Evolutionary conservation across 1,140 invertebrate genomes (phyloP), one percentile per base, ranked within the genome.

Genomic region (Papilio helenus): DNA sequence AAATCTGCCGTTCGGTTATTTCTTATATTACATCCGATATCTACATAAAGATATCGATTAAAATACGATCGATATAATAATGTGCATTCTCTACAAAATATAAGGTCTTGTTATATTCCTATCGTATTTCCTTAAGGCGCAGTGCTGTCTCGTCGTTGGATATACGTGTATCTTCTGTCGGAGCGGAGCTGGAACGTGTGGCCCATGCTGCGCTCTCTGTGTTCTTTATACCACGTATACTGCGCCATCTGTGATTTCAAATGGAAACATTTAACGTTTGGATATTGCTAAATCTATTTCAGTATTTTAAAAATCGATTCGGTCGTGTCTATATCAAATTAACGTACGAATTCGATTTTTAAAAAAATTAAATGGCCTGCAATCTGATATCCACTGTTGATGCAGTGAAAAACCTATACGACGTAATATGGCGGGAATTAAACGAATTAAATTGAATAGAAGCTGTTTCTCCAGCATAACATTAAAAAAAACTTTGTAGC

Each of bases 81-180:
- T 26, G 61, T 65, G 61, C 23, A 65, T 65, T 65, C 61, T 65
- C 18, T 46, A 58, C 34, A 49, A 77, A 79, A 39, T 23, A 78
- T 0, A 7, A 34, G 23, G 23, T 65, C 23, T 26, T 23, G 58
- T 1, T 14, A 61, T 61, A 26, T 29, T 29, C 34, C 68, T 82
- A 92, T 71, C 85, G 89, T 76, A 91, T 81, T 26, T 94, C 91
- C 61, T 88, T 92, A 18, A 93, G 84, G 12, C 90, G 84, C 20
- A 93, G 81, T 4, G 86, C 89, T 3, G 86, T 79, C 20, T 94
- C 92, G 51, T 92, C 92, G 18, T 86, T 77, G 0, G 88, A 90
- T 18, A 94, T 80, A 5, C 91, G 84, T 8, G 90, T 93, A 68
- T 92, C 91, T 46, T 94, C 92, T 7, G 92, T 93, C 0, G 89